Conservation (phyloP, 1,140 invertebrate species). For the Dufourea novaeangliae region DNA sequence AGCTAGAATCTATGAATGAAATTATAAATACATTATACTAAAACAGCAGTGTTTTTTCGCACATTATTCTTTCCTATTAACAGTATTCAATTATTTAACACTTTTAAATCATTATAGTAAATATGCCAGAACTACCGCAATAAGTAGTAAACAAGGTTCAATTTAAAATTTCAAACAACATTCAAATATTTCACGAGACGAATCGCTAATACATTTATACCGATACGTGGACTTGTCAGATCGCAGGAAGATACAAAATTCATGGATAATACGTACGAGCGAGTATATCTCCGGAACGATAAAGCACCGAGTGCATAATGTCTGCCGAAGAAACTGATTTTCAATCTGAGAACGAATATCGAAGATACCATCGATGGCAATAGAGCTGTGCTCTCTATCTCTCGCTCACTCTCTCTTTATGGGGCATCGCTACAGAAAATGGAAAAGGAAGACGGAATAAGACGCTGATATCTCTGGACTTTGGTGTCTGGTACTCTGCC, state of each 20-base stretch:
- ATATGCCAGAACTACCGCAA: too few species aligned
- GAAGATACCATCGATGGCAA: slow-evolving; percentile 39
- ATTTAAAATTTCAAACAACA: background rate
- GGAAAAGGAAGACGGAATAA: slow-evolving; percentile 22
- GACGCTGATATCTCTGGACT: slow-evolving; percentile 52
- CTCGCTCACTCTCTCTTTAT: background rate
- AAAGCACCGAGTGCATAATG: slow-evolving; percentile 33
- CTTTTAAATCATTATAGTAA: too few species aligned
- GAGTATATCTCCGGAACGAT: background rate
- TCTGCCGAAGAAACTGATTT: slow-evolving; percentile 27
- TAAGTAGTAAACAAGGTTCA: too few species aligned
- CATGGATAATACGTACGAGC: background rate
- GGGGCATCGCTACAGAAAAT: slow-evolving; percentile 32
- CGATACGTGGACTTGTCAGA: background rate
- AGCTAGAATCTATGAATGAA: too few species aligned
- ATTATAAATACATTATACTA: too few species aligned
- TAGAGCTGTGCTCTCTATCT: background rate
- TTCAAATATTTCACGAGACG: background rate
- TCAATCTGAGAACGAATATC: slow-evolving; percentile 43
- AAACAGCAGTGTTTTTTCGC: too few species aligned
- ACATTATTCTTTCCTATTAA: too few species aligned
- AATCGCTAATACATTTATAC: background rate
- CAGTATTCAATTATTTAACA: too few species aligned
- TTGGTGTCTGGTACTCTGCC: slow-evolving; percentile 35
- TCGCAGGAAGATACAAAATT: slow-evolving; percentile 8